Percentiles rank a stretch among this genome's conserved stretches.
Conservation (phyloP, 2,797 vertebrate genomes). For the Rhadinocentrus ornatus region DNA sequence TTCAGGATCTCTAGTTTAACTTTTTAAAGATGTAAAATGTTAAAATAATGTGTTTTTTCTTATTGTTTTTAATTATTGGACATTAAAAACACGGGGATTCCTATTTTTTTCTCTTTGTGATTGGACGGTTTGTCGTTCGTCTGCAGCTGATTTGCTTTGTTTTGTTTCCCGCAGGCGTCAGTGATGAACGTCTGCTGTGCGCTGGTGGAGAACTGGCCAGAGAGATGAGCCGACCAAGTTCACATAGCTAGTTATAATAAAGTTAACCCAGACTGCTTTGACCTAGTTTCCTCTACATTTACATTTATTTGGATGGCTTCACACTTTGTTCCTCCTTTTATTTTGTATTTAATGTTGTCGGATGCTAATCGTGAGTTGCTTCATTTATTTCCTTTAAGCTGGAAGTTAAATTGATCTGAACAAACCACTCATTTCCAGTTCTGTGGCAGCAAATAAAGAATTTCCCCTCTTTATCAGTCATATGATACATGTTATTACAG, state of each 20-base stretch:
- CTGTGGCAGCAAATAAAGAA: conserved; percentile 45
- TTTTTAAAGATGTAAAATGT: conserved; percentile 84
- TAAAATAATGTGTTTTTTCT: conserved; percentile 81
- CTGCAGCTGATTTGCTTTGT: conserved; percentile 71
- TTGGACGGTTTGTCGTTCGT: conserved; percentile 33
- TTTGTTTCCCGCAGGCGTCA: conserved; percentile 87
- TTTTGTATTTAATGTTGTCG: conserved; percentile 44
- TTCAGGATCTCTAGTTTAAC: conserved; percentile 93
- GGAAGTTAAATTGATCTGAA: conserved; percentile 43
- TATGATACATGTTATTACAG: conserved; percentile 69
- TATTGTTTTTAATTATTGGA: conserved; percentile 78
- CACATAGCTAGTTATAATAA: conserved; percentile 64
- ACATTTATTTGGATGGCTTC: conserved; percentile 83
- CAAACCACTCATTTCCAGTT: conserved; percentile 41
- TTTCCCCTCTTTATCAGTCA: conserved; percentile 46
- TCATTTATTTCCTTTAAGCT: conserved; percentile 34
- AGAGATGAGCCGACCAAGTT: conserved; percentile 85
- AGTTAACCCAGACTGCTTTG: conserved; percentile 70
- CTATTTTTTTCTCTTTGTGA: conserved; percentile 59
- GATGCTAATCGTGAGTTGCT: conserved; percentile 53
- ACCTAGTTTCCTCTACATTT: conserved; percentile 83
- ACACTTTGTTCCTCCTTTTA: conserved; percentile 1
- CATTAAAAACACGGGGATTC: conserved; percentile 82
- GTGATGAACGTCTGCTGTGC: conserved; percentile 70
- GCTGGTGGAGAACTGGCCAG: conserved; percentile 52